Conservation (phyloP, 1,140 invertebrate species). For the Cardiocondyla obscurior region DNA sequence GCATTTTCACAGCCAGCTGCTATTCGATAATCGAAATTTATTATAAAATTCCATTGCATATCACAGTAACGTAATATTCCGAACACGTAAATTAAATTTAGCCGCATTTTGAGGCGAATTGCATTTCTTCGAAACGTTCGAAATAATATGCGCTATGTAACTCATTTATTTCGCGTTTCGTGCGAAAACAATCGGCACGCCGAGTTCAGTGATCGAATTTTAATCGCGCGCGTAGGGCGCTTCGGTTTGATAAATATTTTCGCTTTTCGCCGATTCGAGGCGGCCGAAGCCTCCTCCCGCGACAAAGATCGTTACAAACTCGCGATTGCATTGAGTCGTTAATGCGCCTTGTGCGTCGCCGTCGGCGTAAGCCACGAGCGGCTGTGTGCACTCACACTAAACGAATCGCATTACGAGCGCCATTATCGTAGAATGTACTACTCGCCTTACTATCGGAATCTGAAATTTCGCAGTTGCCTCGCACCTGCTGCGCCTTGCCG, state of each 20-base stretch:
- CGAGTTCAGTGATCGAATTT: not conserved
- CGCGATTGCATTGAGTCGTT: conserved; percentile 44
- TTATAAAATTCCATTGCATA: not conserved
- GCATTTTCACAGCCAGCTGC: not conserved
- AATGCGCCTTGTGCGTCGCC: not conserved
- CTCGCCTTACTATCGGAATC: conserved; percentile 68
- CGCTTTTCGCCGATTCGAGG: not conserved
- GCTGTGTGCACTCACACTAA: conserved; percentile 45
- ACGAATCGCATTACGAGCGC: conserved; percentile 67
- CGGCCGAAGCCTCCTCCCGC: not conserved
- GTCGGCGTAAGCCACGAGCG: not conserved
- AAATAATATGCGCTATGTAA: not conserved
- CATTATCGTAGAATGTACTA: conserved; percentile 61
- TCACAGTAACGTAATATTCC: not conserved
- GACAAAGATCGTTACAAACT: conserved; percentile 46
- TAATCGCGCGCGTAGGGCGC: not conserved
- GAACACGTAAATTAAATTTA: not conserved
- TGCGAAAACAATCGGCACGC: not conserved
- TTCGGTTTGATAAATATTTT: not conserved
- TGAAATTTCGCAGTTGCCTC: conserved; percentile 71
- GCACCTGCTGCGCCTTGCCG: conserved; percentile 62
- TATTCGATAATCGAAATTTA: not conserved
- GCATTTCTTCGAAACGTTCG: not conserved
- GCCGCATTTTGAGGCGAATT: not conserved
- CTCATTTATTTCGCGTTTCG: not conserved